Base-by-base conservation (phyloP, 2,888 invertebrate species). In the Lasioglossum oenotherae region DNA sequence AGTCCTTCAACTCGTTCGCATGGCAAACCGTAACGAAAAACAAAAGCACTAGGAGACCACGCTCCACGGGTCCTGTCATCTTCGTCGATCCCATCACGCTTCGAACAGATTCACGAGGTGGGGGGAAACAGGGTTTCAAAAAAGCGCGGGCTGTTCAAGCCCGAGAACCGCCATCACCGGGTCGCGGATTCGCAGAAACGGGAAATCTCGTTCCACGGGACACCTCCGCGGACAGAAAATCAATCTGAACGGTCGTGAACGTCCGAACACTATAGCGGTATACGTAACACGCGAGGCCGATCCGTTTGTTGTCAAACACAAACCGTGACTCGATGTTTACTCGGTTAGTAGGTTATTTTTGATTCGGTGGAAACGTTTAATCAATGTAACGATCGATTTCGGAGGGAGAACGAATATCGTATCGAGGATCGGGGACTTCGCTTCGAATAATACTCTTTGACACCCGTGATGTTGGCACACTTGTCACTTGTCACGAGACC, bases 1-100 rank as follows among this genome's bases (percentile, higher is more conserved):
- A 97, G 92, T 96, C 96, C 88, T 94, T 93, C 16, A 94, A 90
- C 87, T 94, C 94, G 85, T 92, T 92, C 31, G 82, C 89, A 35
- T n/a, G 76, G 31, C 85, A 84, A 35, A 81, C 74, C 23, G 82
- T 41, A 3, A 57, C 41, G n/a, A 85, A 10, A 12, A 91, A 35
- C 53, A 87, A 74, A 53, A 91, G 23, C 31, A 86, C 69, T 67
- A 85, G 23, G n/a, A 84, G 49, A 10, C 71, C 76, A 5, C 49
- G 69, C 19, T 76, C 31, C 23, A 49, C 23, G 53, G 67, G 35
- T 60, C 60, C 53, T 74, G 82, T 73, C 86, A 88, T 89, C 53
- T 78, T 87, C 67, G 27, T 23, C n/a, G 69, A 77, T 41, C 46
- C 78, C 69, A 16, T 44, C 67, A 0, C 23, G 67, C 19, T 35